These are phyloP conservation scores for Mastomys coucha DNA, from an alignment of 2,113 vertebrate genomes.

Conservation along the genomic window DNA sequence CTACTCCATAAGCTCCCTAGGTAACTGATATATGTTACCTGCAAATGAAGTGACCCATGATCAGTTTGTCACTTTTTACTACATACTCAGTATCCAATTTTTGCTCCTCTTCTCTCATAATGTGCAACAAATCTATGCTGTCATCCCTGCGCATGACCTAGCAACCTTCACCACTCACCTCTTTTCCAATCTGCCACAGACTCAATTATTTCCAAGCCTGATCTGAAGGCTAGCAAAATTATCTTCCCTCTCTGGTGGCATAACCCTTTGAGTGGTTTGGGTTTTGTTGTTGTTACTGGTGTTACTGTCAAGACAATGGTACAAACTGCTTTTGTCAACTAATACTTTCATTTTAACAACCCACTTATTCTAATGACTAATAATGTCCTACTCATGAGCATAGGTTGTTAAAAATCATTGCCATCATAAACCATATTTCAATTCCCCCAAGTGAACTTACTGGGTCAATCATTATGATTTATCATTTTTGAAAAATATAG, in stretches of 20 bases:
- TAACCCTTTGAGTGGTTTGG: conserved; percentile 23
- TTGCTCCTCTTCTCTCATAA: conserved; percentile 31
- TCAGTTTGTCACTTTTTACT: conserved; percentile 21
- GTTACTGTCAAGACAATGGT: not conserved
- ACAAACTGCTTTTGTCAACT: conserved; percentile 22
- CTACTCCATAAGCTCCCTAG: not conserved
- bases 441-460: not conserved
- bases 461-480: conserved; percentile 9
- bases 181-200: not conserved
- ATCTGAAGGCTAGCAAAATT: conserved; percentile 3
- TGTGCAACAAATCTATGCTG: not conserved
- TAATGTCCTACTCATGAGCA: conserved; percentile 42
- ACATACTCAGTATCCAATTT: not conserved
- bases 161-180: not conserved
- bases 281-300: not conserved
- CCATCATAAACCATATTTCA: conserved; percentile 17
- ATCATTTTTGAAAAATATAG: not conserved
- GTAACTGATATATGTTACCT: not conserved
- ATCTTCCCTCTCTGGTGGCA: not conserved
- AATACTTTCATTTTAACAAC: conserved; percentile 33
- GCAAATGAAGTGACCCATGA: conserved; percentile 34
- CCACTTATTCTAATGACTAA: conserved; percentile 50
- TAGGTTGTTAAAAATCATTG: conserved; percentile 38
- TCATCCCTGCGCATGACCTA: not conserved
- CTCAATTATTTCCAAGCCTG: not conserved